Evolutionary conservation across 2,113 vertebrate species (phyloP).

Genomic region (Anthoscopus minutus): DNA sequence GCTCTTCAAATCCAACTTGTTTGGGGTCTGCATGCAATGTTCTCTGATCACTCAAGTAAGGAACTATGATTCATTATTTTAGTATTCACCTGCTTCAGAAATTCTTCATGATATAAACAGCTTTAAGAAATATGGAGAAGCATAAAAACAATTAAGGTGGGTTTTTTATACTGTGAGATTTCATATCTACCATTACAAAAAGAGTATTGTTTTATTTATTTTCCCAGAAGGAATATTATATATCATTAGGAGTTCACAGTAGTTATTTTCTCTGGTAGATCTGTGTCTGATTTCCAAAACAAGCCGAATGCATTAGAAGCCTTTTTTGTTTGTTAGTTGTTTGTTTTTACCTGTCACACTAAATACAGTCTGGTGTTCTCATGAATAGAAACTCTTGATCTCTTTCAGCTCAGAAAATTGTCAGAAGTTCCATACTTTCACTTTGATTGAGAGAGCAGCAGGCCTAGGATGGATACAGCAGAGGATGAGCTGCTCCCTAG

Average conservation of each 20-base stretch:
- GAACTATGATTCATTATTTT: neutral
- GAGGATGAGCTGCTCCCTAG: neutral
- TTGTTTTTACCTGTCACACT: neutral
- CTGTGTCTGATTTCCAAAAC: neutral
- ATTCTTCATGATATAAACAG: neutral
- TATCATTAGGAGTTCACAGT: neutral
- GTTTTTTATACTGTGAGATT: neutral
- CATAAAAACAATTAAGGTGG: neutral
- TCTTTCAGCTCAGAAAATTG: neutral
- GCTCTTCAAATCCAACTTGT: neutral
- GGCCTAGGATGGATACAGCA: neutral
- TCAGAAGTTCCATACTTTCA: neutral
- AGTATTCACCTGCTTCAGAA: neutral
- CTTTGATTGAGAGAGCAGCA: neutral
- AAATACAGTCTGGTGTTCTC: neutral
- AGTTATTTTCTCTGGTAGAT: neutral
- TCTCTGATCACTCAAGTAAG: neutral
- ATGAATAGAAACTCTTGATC: neutral
- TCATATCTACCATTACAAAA: neutral
- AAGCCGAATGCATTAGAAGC: neutral
- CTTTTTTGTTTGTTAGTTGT: neutral
- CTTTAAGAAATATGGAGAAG: neutral
- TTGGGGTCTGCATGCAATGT: neutral
- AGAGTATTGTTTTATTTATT: neutral
- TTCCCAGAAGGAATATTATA: neutral